Evolutionary conservation across 1,140 invertebrate species (phyloP).

Genomic region (Onthophagus taurus): DNA sequence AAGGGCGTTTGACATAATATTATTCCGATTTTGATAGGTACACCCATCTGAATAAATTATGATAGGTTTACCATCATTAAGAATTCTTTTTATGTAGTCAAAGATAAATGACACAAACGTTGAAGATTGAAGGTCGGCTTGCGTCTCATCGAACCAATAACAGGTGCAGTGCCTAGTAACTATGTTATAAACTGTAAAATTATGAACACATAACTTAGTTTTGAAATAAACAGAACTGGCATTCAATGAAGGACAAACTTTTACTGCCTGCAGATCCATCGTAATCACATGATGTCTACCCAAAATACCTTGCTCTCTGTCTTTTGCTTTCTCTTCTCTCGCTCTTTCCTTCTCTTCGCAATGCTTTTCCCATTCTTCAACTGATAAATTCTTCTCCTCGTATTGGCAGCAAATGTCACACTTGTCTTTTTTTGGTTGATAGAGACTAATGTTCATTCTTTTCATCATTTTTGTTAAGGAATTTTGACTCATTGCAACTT

Average conservation of each 20-base stretch:
- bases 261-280: slow-evolving; percentile 37
- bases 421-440: slow-evolving; percentile 34
- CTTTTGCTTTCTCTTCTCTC: slow-evolving; percentile 21
- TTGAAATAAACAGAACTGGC: slow-evolving; percentile 39
- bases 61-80: too few relatives aligned
- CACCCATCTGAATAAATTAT: too few relatives aligned
- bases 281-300: too few relatives aligned
- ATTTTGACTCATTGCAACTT: too few relatives aligned
- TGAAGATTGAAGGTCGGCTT: slow-evolving; percentile 34
- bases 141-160: slow-evolving; percentile 15
- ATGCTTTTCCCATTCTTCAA: slow-evolving; percentile 20
- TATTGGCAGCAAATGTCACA: slow-evolving; percentile 28
- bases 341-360: slow-evolving; percentile 17
- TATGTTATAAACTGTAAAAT: slow-evolving; percentile 40
- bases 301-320: slow-evolving; percentile 25
- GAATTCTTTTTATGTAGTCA: slow-evolving; percentile 2
- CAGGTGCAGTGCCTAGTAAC: slow-evolving; percentile 22
- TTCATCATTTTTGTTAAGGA: too few relatives aligned
- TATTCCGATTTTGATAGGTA: slow-evolving; percentile 19
- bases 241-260: slow-evolving; percentile 32
- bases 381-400: not conserved
- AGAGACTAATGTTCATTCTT: slow-evolving; percentile 29
- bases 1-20: slow-evolving; percentile 11
- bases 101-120: slow-evolving; percentile 30
- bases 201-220: slow-evolving; percentile 38